Evolutionary conservation across 2,888 invertebrate genomes (phyloP), one percentile per base, ranked within the genome.

Genomic region (Augochlorella aurata): DNA sequence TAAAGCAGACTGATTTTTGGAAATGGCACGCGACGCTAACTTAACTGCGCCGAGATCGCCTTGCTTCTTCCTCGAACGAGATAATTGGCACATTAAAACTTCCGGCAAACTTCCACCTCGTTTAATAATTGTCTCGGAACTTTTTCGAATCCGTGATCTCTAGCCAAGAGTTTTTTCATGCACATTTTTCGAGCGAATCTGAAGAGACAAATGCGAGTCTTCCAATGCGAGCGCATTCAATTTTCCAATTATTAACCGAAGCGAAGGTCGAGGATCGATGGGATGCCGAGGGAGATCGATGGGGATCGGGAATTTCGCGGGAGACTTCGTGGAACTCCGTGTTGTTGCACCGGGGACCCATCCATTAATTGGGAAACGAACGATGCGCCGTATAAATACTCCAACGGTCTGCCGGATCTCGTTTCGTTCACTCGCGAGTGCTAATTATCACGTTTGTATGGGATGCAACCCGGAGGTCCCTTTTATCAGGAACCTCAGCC

Each of bases 371-470:
- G 72, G 79, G 71, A 44, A 74, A 71, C 77, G 54, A 74, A 45
- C 68, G 16, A 38, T 18, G 45, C 73, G 4, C n/a, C 18, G 67
- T 16, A 49, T 63, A 65, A 71, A 73, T 69, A 45, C 72, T 54
- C 47, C 65, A 38, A 24, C 77, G 49, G 52, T 12, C 24, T 12
- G 14, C 16, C 24, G 58, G 4, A 61, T 61, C 58, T 14, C 58
- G 16, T 29, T 61, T 61, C 54, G 24, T 24, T 54, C 21, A 14
- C 58, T 29, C 52, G 49, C 44, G 63, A 70, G 50, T 67, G 72
- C 78, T 81, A 83, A 85, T 83, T 78, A 78, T 78, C 80, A 71
- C 80, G 69, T 85, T 83, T 78, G 80, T n/a, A 72, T 54, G 78
- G 47, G 12, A 66, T 21, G 79, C 77, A 74, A 71, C 75, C 58